Base-by-base conservation (phyloP, 2,888 invertebrate genomes). In the Ormia ochracea region DNA sequence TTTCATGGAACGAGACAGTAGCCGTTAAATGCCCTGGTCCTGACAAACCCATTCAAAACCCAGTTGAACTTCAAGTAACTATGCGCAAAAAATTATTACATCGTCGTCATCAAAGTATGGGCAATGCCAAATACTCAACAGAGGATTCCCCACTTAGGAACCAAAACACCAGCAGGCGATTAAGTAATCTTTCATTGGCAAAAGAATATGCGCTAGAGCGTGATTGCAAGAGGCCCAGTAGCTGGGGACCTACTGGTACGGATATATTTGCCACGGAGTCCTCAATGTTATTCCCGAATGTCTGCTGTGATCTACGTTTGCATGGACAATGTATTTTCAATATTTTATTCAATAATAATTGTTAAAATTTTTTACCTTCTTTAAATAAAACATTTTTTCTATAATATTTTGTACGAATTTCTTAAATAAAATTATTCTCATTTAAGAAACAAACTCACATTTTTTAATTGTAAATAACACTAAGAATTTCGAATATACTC, bases 251-350 rank as follows among this genome's bases (percentile, higher is more conserved):
- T 14, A 85, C 88, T 33, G 89, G 88, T 85, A 89, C 87, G 84
- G 85, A 83, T 63, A 26, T 56, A 36, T 76, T 56, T 76, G 54
- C 76, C 28, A 76, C 54, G 82, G 94, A 94, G 84, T 96, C 72
- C 31, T 73, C 96, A 76, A 91, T 95, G 87, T 92, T 94, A 87
- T 94, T 95, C 82, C 93, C 93, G 86, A 93, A 94, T 82, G 94
- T 95, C 86, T 94, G 94, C 83, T 72, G 72, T 76, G 80, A 76
- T 76, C 80, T 73, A 52, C 80, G 72, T 50, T 76, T 80, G 86
- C 96, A 97, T 92, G 96, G 96, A 89, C 96, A 96, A 92, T 97
- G 97, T 97, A 96, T 86, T 86, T 72, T 81, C 73, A 66, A 45
- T 69, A 54, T 76, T 19, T 61, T 21, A n/a, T 43, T 23, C 41